Evolutionary conservation across 2,888 invertebrate genomes (phyloP).

Genomic region (Dryocosmus kuriphilus): DNA sequence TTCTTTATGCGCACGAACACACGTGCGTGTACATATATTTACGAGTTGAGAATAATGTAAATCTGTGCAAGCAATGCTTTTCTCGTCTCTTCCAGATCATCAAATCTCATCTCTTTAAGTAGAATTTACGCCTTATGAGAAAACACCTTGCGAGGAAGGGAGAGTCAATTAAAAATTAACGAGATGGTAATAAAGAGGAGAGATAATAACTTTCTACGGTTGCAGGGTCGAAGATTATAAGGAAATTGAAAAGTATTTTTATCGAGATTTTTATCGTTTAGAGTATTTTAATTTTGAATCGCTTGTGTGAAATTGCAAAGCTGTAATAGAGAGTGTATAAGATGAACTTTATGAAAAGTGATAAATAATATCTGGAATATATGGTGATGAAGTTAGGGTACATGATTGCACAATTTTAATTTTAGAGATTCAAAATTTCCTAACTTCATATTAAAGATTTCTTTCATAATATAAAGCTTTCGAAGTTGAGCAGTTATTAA

Average conservation of each 20-base stretch:
- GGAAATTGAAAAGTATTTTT: conserved; percentile 20
- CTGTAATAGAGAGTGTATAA: no score
- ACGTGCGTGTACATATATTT: conserved; percentile 22
- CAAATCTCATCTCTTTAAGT: not conserved
- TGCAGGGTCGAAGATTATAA: not conserved
- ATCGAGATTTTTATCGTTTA: not conserved
- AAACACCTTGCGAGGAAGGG: not conserved
- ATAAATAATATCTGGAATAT: no score
- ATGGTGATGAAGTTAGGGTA: no score
- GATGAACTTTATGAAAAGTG: no score
- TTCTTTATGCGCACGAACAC: not conserved
- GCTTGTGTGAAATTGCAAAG: not conserved
- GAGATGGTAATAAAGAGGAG: conserved; percentile 6
- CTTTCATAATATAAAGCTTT: no score
- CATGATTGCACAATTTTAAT: no score
- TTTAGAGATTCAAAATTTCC: no score
- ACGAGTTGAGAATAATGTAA: conserved; percentile 2
- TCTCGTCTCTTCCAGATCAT: not conserved
- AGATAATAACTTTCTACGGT: conserved; percentile 5
- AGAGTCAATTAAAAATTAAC: conserved; percentile 27
- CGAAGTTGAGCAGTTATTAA: no score
- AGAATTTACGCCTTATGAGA: not conserved
- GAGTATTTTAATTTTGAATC: not conserved
- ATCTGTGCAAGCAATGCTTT: conserved; percentile 19
- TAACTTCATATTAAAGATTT: no score